A percentile compares a stretch with the other conserved stretches of the same genome.
Evolutionary conservation across 2,888 invertebrate species (phyloP).

Genomic region (Mesorhabditis belari): DNA sequence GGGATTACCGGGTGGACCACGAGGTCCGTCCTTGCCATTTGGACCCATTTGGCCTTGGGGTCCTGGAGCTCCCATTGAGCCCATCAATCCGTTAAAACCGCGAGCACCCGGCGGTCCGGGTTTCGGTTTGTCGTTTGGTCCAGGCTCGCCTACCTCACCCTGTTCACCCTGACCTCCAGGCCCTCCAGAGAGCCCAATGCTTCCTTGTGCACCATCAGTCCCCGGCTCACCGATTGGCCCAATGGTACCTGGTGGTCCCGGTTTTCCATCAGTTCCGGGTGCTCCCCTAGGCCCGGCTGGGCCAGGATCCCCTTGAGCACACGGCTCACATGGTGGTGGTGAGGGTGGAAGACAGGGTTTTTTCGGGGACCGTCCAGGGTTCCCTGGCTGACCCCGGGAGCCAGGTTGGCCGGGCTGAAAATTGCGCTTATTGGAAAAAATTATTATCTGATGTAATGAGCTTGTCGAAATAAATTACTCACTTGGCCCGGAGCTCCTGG

Average conservation of each 20-base stretch:
- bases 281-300: neutral
- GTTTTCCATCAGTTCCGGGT: neutral
- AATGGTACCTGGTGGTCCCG: neutral
- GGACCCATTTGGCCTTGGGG: neutral
- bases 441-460: too few species aligned
- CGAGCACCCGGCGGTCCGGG: neutral
- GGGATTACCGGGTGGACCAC: neutral
- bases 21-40: neutral
- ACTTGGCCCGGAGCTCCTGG: neutral
- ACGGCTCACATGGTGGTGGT: too few species aligned
- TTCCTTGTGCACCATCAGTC: neutral
- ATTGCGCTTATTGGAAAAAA: too few species aligned
- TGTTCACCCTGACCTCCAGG: neutral
- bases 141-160: neutral
- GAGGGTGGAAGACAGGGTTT: neutral
- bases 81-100: neutral
- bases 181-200: neutral
- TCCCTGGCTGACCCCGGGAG: neutral
- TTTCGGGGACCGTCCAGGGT: neutral
- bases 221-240: neutral
- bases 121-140: too few species aligned
- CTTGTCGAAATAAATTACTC: too few species aligned
- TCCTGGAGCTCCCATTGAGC: neutral
- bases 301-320: neutral
- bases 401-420: neutral